Conservation (phyloP, 37 sponge, comb jelly and placozoan species). For the Aplysina aerophoba region DNA sequence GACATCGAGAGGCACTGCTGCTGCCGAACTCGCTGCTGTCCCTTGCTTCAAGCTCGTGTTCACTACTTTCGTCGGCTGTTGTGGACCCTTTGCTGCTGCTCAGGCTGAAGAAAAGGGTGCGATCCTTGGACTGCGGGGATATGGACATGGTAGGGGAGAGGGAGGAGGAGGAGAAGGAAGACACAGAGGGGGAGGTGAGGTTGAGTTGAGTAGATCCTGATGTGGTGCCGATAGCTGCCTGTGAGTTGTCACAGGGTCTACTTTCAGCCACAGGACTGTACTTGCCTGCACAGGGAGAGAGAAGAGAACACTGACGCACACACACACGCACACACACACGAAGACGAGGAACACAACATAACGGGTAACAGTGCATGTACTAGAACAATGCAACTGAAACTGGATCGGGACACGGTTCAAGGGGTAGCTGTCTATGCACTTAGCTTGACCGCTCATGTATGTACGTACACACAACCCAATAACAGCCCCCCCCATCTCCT, state of each 20-base stretch:
- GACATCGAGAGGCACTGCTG: neutral
- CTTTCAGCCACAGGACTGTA: constrained; percentile 55
- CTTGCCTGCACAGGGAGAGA: constrained; percentile 31
- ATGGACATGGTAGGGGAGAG: constrained; percentile 15
- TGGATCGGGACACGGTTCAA: too few relatives aligned
- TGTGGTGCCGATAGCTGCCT: neutral
- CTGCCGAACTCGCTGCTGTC: neutral
- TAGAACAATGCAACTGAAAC: too few relatives aligned
- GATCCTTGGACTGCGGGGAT: neutral
- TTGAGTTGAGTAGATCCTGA: neutral
- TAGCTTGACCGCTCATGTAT: too few relatives aligned
- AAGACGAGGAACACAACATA: neutral
- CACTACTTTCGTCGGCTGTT: constrained; percentile 16
- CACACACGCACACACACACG: neutral
- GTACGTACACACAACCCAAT: too few relatives aligned
- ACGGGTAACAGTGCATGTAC: neutral
- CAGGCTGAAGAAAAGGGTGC: neutral
- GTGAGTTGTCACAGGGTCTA: constrained; percentile 13
- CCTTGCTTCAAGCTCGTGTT: constrained; percentile 5
- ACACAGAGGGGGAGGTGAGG: constrained; percentile 11
- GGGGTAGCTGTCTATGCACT: too few relatives aligned
- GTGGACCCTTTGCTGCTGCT: neutral
- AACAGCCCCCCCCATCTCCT: too few relatives aligned
- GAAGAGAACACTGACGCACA: constrained; percentile 6
- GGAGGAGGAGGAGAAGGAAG: constrained; percentile 24